Base-by-base conservation (phyloP, 2,888 invertebrate genomes). In the Melieria crassipennis region DNA sequence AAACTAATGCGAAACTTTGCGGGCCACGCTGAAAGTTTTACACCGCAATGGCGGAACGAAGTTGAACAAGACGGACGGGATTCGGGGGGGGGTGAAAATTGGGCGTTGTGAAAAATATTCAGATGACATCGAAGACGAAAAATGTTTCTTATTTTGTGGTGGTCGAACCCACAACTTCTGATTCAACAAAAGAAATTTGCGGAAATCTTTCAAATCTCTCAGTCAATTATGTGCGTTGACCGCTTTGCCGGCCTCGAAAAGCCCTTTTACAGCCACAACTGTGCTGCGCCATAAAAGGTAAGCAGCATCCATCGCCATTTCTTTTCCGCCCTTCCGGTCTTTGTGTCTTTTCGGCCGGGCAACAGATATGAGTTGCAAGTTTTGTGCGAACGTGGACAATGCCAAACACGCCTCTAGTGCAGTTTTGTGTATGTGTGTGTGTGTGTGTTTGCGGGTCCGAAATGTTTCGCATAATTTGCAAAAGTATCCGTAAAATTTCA, bases 381-480 rank as follows among this genome's bases (percentile, higher is more conserved):
- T 81, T 81, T 81, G 65, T 81, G 83, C 81, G 82, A 81, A 80
- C 71, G 71, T 71, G 71, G 71, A 58, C 67, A 65, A 71, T 10
- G 50, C 50, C 11, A 11, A 50, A 50, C 11, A 10, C 50, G 50
- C 50, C 11, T 11, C 11, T 3, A 30, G 30, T 30, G 30, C 30
- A 30, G 30, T 30, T n/a, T 13, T 13, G 1, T 52, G 13, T 52
- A n/a, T n/a, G 13, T 52, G 13, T 13, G 5, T 52, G 52, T 52
- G 11, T 50, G 11, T 50, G 50, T 11, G 52, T 13, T 55, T 9
- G 11, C 13, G 30, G 46, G 42, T 45, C 50, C 64, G n/a, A 55
- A 66, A 45, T 82, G 81, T 78, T 84, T 84, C 83, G 85, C 83
- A 84, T 84, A 84, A 84, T 84, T 84, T 84, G 82, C 79, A 81